Percentiles rank a stretch among this genome's conserved stretches.
phyloP scores from a whole-genome alignment of 2,113 vertebrate species.

The Setophaga petechia region DNA sequence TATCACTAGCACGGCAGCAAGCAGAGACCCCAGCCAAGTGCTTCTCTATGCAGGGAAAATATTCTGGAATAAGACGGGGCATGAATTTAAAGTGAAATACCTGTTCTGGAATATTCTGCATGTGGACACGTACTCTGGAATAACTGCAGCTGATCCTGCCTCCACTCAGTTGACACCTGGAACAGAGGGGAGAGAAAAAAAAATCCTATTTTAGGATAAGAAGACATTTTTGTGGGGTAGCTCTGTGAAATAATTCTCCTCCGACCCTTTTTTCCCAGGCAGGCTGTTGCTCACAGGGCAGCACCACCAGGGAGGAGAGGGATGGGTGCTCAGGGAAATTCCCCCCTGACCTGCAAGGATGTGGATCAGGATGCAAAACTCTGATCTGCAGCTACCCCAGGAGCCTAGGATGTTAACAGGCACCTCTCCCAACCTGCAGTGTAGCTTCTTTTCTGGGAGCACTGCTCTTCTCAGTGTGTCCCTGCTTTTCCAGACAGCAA shows the following conservation, averaged over 20 bases:
- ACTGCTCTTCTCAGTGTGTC: neutral
- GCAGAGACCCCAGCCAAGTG: slow-evolving; percentile 50
- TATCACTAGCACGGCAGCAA: slow-evolving; percentile 10
- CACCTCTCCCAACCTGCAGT: neutral
- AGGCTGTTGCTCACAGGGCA: neutral
- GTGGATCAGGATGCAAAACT: neutral
- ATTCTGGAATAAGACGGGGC: neutral
- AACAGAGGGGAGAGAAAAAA: fast-evolving
- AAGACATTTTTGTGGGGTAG: neutral
- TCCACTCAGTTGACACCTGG: neutral
- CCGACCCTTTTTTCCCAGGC: fast-evolving
- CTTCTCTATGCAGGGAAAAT: slow-evolving; percentile 8
- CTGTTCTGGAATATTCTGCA: slow-evolving; percentile 16
- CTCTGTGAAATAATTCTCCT: neutral
- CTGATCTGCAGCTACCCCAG: neutral
- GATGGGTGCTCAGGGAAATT: neutral
- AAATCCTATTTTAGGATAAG: neutral
- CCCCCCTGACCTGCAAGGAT: neutral
- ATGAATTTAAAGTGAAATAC: slow-evolving; percentile 40
- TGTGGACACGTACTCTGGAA: fast-evolving
- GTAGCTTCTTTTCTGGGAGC: neutral
- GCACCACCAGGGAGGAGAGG: fast-evolving
- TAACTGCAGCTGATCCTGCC: neutral
- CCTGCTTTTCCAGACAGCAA: neutral
- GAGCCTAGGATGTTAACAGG: too few relatives aligned